A percentile compares a stretch with the other conserved stretches of the same genome.
These are phyloP conservation scores for Chymomyza procnemis DNA, from an alignment of 2,888 invertebrate species.

Conservation along the genomic window DNA sequence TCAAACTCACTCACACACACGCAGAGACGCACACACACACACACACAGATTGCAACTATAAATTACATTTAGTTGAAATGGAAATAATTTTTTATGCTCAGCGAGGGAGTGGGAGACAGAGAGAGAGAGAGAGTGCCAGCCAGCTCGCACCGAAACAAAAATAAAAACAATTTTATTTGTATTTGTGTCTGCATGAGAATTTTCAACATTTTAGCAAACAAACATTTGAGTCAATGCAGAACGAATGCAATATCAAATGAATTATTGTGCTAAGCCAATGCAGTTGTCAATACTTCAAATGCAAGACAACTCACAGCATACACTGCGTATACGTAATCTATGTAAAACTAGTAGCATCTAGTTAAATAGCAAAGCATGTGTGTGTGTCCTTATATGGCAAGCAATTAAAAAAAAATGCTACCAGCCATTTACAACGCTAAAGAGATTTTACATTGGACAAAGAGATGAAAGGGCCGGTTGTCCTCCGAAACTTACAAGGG, in stretches of 20 bases:
- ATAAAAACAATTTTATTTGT: slow-evolving; percentile 21
- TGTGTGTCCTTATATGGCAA: not conserved
- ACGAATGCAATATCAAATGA: not conserved
- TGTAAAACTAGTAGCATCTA: too few species aligned
- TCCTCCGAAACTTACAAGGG: not conserved
- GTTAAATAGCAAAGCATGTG: not conserved
- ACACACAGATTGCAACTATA: slow-evolving; percentile 38
- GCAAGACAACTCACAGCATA: not conserved
- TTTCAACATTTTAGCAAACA: slow-evolving; percentile 60
- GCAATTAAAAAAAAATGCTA: not conserved
- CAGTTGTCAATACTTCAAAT: slow-evolving; percentile 19
- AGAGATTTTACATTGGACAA: not conserved
- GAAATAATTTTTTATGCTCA: slow-evolving; percentile 61
- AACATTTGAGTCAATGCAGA: slow-evolving; percentile 38
- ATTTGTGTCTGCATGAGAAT: slow-evolving; percentile 51
- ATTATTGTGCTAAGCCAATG: not conserved
- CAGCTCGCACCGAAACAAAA: not conserved
- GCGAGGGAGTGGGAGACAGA: not conserved
- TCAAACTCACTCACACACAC: not conserved
- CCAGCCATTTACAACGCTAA: not conserved
- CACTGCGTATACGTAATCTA: not conserved
- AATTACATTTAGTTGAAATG: slow-evolving; percentile 60
- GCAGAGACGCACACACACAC: not conserved
- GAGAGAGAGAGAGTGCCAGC: not conserved
- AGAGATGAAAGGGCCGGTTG: not conserved